These are phyloP conservation scores for Alethe diademata DNA, from an alignment of 2,113 vertebrate species.

Conservation along the genomic window DNA sequence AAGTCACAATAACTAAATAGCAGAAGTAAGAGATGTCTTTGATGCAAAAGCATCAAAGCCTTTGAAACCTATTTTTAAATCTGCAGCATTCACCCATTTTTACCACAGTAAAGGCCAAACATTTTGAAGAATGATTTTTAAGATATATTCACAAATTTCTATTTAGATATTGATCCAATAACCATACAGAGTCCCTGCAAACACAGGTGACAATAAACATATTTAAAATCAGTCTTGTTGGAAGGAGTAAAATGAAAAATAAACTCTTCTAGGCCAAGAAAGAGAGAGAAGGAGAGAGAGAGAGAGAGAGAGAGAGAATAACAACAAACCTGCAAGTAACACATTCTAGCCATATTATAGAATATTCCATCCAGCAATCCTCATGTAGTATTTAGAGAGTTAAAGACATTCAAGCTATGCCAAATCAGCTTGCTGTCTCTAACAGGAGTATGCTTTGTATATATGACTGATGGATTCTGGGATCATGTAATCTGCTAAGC, in stretches of 20 bases:
- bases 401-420: background rate
- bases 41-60: background rate
- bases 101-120: background rate
- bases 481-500: background rate
- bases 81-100: background rate
- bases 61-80: background rate
- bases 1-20: background rate
- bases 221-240: background rate
- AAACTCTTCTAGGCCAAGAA: background rate
- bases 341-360: fast-evolving
- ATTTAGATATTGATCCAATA: background rate
- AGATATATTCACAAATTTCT: background rate
- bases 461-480: background rate
- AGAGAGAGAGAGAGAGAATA: background rate
- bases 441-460: background rate
- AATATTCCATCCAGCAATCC: background rate
- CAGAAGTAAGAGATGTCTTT: background rate
- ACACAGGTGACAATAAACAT: background rate
- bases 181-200: background rate
- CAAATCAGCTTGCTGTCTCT: background rate
- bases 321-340: background rate
- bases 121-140: background rate
- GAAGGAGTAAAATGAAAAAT: background rate
- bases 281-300: background rate
- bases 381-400: background rate